Percentiles rank a stretch among this genome's conserved stretches.
phyloP scores from a whole-genome alignment of 2,888 invertebrate species.

The Rhamphomyia laevipes region DNA sequence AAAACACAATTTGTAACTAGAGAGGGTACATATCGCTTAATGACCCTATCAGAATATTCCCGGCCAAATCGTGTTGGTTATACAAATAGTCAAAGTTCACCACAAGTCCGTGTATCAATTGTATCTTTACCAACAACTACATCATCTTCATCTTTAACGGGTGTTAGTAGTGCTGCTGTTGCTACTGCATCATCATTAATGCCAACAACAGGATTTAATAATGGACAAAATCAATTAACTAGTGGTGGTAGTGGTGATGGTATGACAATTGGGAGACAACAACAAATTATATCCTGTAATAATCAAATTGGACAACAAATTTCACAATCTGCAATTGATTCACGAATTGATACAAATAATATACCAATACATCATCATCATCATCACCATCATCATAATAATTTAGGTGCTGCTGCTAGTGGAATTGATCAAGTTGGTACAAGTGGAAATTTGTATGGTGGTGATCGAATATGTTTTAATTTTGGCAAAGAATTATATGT shows the following conservation, averaged over 20 bases:
- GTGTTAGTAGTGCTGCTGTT: conserved; percentile 10
- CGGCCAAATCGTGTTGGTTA: conserved; percentile 90
- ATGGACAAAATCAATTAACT: neutral
- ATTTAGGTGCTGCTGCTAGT: conserved; percentile 22
- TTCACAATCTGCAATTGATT: conserved; percentile 24
- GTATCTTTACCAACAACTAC: conserved; percentile 52
- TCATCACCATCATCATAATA: conserved; percentile 4
- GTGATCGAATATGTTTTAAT: conserved; percentile 91
- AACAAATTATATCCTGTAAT: conserved; percentile 1
- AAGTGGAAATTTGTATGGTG: conserved; percentile 23
- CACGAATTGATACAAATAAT: conserved; percentile 27
- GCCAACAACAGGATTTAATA: neutral
- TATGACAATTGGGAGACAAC: conserved; percentile 4
- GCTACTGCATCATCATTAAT: conserved; percentile 5
- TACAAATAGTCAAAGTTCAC: conserved; percentile 63
- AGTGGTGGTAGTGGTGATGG: neutral
- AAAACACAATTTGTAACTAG: conserved; percentile 96
- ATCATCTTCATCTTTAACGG: conserved; percentile 10
- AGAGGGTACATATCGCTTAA: conserved; percentile 92
- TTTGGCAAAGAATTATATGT: conserved; percentile 96
- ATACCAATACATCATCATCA: conserved; percentile 27
- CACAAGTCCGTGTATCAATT: conserved; percentile 80
- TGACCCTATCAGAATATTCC: conserved; percentile 94
- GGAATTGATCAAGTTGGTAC: conserved; percentile 25
- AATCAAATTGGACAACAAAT: conserved; percentile 8